Base-by-base conservation (phyloP, 2,797 vertebrate genomes). In the Arrhamphus sclerolepis region DNA sequence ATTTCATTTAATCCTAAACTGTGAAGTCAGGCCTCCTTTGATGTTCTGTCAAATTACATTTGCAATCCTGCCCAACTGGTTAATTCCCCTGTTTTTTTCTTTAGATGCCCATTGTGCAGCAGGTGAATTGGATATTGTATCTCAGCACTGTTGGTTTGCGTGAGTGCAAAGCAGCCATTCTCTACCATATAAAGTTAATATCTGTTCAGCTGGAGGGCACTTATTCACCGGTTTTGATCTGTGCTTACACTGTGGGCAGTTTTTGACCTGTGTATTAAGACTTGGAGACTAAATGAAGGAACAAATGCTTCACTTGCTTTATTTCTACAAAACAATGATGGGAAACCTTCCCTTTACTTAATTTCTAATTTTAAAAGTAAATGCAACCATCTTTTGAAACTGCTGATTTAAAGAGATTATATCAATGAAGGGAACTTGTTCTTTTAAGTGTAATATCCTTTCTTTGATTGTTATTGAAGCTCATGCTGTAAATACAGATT, bases 91-190 rank as follows among this genome's bases (percentile, higher is more conserved):
- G 94, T 98, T 97, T 96, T 98, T 95, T 97, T 94, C 95, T 95
- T 97, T 96, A 99, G 96, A 98, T 98, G 94, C 93, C 94, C 96
- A 92, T 91, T 94, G 92, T 92, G 93, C 95, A 96, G 94, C 95
- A 97, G 95, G 95, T 97, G 96, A 97, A 96, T 97, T 96, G 96
- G 95, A 95, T 94, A 95, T 94, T 98, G 93, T 97, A 94, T 96
- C 95, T 97, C 96, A 98, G 94, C 96, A 97, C 95, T 96, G 89
- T 92, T 92, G 92, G 92, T 95, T 96, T 97, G 94, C 94, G 95
- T 98, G 96, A 98, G 96, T 98, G 95, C 94, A 96, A 98, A 97
- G 94, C 92, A 91, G 89, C 86, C 91, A 95, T 97, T 97, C 96
- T 96, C 82, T 96, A 95, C 92, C 80, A 90, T 96, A 91, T 93